These are phyloP conservation scores for Aspiorhynchus laticeps DNA, from an alignment of 2,113 vertebrate species.

Conservation along the genomic window DNA sequence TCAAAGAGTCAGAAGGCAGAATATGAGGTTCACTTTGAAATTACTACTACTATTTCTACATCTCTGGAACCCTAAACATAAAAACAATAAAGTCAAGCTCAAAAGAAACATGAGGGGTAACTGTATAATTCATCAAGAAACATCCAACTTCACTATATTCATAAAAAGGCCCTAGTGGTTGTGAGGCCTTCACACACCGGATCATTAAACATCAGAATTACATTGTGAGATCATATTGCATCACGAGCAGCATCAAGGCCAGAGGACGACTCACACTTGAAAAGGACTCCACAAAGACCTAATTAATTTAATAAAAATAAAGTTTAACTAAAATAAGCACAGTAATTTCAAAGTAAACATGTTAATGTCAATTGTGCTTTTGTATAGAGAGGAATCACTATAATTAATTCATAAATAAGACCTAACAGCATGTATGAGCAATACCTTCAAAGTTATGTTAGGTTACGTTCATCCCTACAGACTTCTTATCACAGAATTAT, in stretches of 20 bases:
- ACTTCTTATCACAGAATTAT: background rate
- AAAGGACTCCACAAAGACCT: conserved; percentile 1
- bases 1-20: background rate
- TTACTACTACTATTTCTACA: background rate
- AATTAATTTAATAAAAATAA: background rate
- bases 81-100: background rate
- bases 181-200: background rate
- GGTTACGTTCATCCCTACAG: background rate
- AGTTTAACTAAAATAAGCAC: background rate
- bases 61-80: background rate
- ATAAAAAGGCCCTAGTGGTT: background rate
- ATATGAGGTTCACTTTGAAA: background rate
- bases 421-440: background rate
- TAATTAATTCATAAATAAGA: background rate
- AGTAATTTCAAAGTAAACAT: background rate
- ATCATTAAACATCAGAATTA: background rate
- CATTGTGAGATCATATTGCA: background rate
- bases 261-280: background rate
- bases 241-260: conserved; percentile 1
- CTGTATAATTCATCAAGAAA: conserved; percentile 4
- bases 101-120: background rate
- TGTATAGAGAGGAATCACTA: background rate
- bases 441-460: background rate
- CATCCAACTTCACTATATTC: background rate
- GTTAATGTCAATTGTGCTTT: background rate